Evolutionary conservation across 2,797 vertebrate species (phyloP), one percentile per base, ranked within the genome.

Genomic region (Tauraco hartlaubi): DNA sequence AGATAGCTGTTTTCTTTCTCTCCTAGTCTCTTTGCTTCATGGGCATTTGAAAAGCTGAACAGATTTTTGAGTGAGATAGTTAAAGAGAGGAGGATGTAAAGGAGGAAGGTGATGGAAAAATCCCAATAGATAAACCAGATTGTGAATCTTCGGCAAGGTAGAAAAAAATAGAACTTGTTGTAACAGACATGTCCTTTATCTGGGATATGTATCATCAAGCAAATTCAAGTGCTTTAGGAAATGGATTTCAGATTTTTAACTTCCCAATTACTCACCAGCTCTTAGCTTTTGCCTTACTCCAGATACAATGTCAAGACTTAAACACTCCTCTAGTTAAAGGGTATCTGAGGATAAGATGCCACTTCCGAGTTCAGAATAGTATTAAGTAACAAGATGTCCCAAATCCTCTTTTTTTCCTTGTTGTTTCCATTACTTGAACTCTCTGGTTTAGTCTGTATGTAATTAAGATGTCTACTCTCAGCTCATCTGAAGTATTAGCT

Each of bases 41-140:
- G 67, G 31, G 31, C 28, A 78, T 72, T 78, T 91, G 43, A 58
- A 55, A 84, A 66, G 59, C 58, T 74, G 63, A 87, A 66, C 79
- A 96, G 84, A 59, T 80, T 78, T 92, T 88, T 46, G 39, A 33
- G 56, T 15, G 12, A 33, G 46, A 64, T 9, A 52, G 15, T 54
- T 85, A 56, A 77, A 69, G 51, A 31, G 61, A 84, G 41, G 26
- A 77, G 75, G 41, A 91, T 33, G 48, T 82, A 4, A 9, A 61
- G 28, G 31, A 85, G 18, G 67, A 67, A 43, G 16, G 11, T 31
- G 41, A 48, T 39, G 19, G n/a, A 54, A 73, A 80, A 94, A 48
- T 72, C 23, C 39, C 61, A 67, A 12, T 1, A 74, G 81, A 85
- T 71, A 63, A 90, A 85, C 9, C 44, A 93, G 69, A 81, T 5